Evolutionary conservation across 1,140 invertebrate genomes (phyloP), one percentile per base, ranked within the genome.

Genomic region (Heliothis virescens): DNA sequence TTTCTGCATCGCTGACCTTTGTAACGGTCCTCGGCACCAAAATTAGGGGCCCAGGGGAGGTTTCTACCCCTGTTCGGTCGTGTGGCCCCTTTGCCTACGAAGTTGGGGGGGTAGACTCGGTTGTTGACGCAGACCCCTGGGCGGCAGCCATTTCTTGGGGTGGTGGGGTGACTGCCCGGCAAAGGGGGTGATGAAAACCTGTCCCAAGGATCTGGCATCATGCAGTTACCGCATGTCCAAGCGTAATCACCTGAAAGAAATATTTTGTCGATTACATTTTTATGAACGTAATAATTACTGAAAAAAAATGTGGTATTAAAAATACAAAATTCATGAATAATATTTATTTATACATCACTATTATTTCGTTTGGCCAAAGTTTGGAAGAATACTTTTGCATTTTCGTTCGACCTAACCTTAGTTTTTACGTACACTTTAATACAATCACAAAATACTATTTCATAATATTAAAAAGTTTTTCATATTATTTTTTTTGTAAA

Each of bases 321-420:
- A 79, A 79, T 71, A 48, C 80, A 65, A 48, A 16, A 21, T 63
- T 85, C 82, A 82, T 88, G 85, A 85, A 86, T 92, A 91, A 85
- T 92, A 91, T 91, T 91, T 92, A 91, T 92, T 91, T 89, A 84
- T 89, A 90, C 85, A 89, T 87, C 80, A 89, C 92, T 94, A 93
- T 85, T 76, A 80, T 87, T n/a, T n/a, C 79, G 81, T 92, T 94
- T 93, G 91, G 91, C 91, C 91, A 87, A 83, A 90, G 87, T 86
- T 87, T 93, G 91, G 92, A 93, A 94, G 92, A 92, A 90, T 89
- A 89, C 82, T 82, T 89, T 84, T 74, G 65, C 81, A 72, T 82
- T 74, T 81, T 86, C 83, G 79, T 83, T 83, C 76, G 82, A 82
- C 77, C 77, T 81, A 80, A 80, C 81, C 72, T 75, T 75, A 72